Conservation (phyloP, 2,888 invertebrate genomes). For the Deilephila porcellus region DNA sequence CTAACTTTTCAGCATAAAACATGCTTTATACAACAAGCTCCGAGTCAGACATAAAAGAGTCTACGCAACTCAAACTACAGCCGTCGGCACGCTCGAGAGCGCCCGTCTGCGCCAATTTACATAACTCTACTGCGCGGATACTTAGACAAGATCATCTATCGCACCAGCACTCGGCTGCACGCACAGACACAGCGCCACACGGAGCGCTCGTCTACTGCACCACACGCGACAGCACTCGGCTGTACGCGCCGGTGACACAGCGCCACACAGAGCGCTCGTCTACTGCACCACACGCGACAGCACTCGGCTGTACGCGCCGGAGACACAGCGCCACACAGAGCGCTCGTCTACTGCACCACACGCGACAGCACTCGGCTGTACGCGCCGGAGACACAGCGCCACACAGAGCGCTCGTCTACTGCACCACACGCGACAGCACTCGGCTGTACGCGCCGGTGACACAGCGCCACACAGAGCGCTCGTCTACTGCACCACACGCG, state of each 20-base stretch:
- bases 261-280: slow-evolving; percentile 5
- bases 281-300: slow-evolving; percentile 5
- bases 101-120: slow-evolving; percentile 21
- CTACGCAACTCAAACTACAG: slow-evolving; percentile 18
- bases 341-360: slow-evolving; percentile 13
- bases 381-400: not conserved
- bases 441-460: slow-evolving; percentile 19
- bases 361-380: slow-evolving; percentile 4
- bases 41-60: slow-evolving; percentile 29
- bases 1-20: slow-evolving; percentile 37
- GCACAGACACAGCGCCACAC: slow-evolving; percentile 4
- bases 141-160: not conserved
- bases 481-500: slow-evolving; percentile 21
- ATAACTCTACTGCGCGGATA: slow-evolving; percentile 15
- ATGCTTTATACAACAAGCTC: slow-evolving; percentile 31
- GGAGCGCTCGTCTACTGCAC: slow-evolving; percentile 13
- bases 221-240: slow-evolving; percentile 22
- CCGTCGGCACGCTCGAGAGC: slow-evolving; percentile 17
- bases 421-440: slow-evolving; percentile 13
- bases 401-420: too few relatives aligned
- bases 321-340: not conserved
- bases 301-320: not conserved
- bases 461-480: slow-evolving; percentile 17
- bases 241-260: not conserved
- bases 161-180: not conserved